Percentiles rank a stretch among this genome's conserved stretches.
Evolutionary conservation across 2,888 invertebrate genomes (phyloP).

Genomic region (Priapulus caudatus): DNA sequence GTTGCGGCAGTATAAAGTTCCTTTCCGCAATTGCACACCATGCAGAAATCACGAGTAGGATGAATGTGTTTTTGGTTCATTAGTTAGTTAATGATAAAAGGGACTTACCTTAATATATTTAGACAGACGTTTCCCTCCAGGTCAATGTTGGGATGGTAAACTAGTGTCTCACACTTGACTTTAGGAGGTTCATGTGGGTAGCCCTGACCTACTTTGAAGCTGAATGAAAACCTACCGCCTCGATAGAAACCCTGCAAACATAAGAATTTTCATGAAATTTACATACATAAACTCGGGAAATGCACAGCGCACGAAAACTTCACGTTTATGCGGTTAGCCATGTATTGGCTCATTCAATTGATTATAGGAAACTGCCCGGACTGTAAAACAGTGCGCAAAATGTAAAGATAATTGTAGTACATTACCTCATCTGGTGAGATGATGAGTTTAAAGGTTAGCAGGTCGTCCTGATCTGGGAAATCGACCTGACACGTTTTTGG

Average conservation of each 20-base stretch:
- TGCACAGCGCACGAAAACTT: too few relatives aligned
- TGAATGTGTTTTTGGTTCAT: too few relatives aligned
- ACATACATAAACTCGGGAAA: too few relatives aligned
- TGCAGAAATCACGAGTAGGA: too few relatives aligned
- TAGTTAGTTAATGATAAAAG: too few relatives aligned
- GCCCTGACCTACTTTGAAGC: constrained; percentile 92
- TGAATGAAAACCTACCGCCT: constrained; percentile 77
- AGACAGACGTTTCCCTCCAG: constrained; percentile 93
- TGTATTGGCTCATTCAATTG: too few relatives aligned
- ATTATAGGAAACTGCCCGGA: too few relatives aligned
- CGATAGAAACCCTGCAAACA: constrained; percentile 68
- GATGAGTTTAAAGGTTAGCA: constrained; percentile 85
- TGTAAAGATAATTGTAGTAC: too few relatives aligned
- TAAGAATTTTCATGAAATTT: too few relatives aligned
- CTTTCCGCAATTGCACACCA: too few relatives aligned
- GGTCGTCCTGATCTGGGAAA: constrained; percentile 90
- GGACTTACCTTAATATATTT: constrained; percentile 60
- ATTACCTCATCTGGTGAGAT: constrained; percentile 87
- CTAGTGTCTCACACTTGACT: constrained; percentile 93
- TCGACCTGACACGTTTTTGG: constrained; percentile 93
- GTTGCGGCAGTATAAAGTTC: not conserved
- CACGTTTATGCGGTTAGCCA: too few relatives aligned
- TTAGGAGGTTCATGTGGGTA: constrained; percentile 98
- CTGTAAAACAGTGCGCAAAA: too few relatives aligned
- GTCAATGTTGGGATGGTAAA: constrained; percentile 97